phyloP scores from a whole-genome alignment of 2,888 invertebrate genomes.

The Cheiracanthium punctorium region DNA sequence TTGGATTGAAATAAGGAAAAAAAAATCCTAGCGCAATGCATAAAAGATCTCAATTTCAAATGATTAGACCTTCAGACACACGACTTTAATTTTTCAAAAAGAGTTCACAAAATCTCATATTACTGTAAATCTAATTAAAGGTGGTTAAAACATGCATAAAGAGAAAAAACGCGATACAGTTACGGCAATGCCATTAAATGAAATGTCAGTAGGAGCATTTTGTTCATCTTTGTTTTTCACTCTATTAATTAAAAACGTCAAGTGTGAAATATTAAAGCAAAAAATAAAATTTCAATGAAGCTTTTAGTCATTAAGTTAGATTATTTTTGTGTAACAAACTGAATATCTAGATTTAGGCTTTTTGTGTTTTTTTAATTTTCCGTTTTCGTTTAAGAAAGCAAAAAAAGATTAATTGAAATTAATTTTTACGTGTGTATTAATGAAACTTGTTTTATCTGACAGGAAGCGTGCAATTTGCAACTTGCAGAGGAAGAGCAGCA shows the following conservation, averaged over 20 bases:
- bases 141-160: background rate
- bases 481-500: no score
- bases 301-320: background rate
- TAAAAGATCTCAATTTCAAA: background rate
- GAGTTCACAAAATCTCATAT: no score
- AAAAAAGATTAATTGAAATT: no score
- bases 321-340: no score
- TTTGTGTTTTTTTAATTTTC: no score
- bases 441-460: no score
- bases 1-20: no score
- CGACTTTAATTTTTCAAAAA: no score
- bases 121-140: constrained; percentile 60
- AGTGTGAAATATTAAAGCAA: constrained; percentile 16
- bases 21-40: background rate
- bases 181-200: constrained; percentile 47
- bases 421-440: no score
- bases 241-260: constrained; percentile 46
- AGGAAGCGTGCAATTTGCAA: no score
- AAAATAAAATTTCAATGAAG: constrained; percentile 1
- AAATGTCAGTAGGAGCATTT: constrained; percentile 35
- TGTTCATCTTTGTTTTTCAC: constrained; percentile 45
- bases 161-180: constrained; percentile 25
- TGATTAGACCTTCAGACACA: background rate
- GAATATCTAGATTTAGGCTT: no score
- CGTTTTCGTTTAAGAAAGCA: no score